Evolutionary conservation across 2,113 vertebrate species (phyloP).

Genomic region (Chaetops frenatus): DNA sequence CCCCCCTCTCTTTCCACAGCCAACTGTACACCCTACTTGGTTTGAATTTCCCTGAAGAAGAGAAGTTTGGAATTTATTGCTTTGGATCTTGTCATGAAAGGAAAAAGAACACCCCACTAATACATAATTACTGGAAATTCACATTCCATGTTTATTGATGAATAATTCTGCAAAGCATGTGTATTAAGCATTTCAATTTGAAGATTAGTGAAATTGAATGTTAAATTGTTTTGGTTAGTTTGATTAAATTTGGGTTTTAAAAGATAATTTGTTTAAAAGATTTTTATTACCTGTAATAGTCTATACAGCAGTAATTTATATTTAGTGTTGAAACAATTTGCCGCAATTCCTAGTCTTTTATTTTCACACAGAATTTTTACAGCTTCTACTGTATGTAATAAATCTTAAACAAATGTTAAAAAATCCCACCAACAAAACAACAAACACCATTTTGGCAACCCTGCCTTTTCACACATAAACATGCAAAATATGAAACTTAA

Average conservation of each 20-base stretch:
- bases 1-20: background rate
- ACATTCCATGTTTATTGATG: conserved; percentile 12
- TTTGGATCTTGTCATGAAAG: conserved; percentile 42
- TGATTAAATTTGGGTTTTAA: conserved; percentile 51
- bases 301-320: background rate
- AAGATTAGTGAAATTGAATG: conserved; percentile 19
- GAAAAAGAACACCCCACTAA: background rate
- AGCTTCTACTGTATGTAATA: background rate
- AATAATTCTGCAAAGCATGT: conserved; percentile 31
- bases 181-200: conserved; percentile 46
- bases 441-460: background rate
- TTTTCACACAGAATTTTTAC: conserved; percentile 11
- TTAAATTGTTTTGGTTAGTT: conserved; percentile 51
- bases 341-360: background rate
- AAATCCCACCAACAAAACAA: background rate
- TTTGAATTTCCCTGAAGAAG: conserved; percentile 47
- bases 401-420: background rate
- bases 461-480: background rate
- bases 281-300: conserved; percentile 45
- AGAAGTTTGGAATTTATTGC: conserved; percentile 31
- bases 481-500: background rate
- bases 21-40: background rate
- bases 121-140: conserved; percentile 25
- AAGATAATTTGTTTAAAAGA: conserved; percentile 44
- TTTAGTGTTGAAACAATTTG: conserved; percentile 9